These are phyloP conservation scores for Stercorarius parasiticus DNA, from an alignment of 2,113 vertebrate genomes.

Conservation along the genomic window DNA sequence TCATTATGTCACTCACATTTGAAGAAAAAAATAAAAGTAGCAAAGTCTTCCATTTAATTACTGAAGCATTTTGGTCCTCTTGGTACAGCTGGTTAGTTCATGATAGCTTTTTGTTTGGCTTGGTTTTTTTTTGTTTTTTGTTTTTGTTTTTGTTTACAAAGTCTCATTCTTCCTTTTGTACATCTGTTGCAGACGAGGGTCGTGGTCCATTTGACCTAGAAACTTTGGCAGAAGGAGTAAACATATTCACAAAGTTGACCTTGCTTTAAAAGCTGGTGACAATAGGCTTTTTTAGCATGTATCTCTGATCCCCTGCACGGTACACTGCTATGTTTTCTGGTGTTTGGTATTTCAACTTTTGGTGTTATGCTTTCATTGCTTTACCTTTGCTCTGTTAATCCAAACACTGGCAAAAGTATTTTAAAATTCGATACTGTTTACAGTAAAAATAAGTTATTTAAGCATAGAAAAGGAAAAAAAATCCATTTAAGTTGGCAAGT, in stretches of 20 bases:
- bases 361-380: background rate
- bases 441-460: slow-evolving; percentile 33
- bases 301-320: background rate
- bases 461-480: slow-evolving; percentile 8
- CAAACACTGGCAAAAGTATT: slow-evolving; percentile 11
- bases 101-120: slow-evolving; percentile 35
- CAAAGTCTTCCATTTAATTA: slow-evolving; percentile 66
- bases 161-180: slow-evolving; percentile 80
- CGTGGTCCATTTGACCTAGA: slow-evolving; percentile 81
- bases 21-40: slow-evolving; percentile 66
- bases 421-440: background rate
- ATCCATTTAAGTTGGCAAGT: slow-evolving; percentile 13
- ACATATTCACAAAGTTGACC: slow-evolving; percentile 74
- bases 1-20: slow-evolving; percentile 65
- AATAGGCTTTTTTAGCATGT: slow-evolving; percentile 27
- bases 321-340: background rate
- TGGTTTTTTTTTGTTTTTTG: background rate
- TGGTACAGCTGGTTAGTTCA: slow-evolving; percentile 67
- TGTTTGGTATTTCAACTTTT: slow-evolving; percentile 37
- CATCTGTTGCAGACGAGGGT: slow-evolving; percentile 65
- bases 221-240: slow-evolving; percentile 84
- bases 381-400: slow-evolving; percentile 32
- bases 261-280: slow-evolving; percentile 49
- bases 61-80: slow-evolving; percentile 79
- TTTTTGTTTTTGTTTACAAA: slow-evolving; percentile 52